phyloP scores from a whole-genome alignment of 2,797 vertebrate genomes.

The Tachyglossus aculeatus region DNA sequence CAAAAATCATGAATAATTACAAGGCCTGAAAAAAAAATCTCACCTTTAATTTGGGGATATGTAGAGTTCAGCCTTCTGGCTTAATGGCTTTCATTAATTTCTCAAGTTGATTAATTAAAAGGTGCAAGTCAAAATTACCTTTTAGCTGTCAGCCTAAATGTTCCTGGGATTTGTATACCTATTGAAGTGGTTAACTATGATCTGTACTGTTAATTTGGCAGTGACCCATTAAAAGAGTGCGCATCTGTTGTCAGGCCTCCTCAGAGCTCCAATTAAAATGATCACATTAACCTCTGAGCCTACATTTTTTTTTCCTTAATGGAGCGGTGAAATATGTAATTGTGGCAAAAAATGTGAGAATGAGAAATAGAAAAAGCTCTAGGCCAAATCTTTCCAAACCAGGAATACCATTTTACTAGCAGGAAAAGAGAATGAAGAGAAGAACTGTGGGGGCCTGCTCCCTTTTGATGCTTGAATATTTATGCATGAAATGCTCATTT shows the following conservation, averaged over 20 bases:
- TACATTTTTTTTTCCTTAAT: slow-evolving; percentile 22
- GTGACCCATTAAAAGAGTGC: slow-evolving; percentile 44
- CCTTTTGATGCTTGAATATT: too few species aligned
- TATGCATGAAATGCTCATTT: too few species aligned
- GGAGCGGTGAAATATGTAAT: slow-evolving; percentile 13
- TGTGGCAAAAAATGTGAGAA: slow-evolving; percentile 27
- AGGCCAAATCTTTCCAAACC: not conserved
- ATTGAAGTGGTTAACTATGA: slow-evolving; percentile 25
- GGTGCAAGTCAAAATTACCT: slow-evolving; percentile 30
- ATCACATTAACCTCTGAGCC: slow-evolving; percentile 46
- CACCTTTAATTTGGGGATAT: not conserved
- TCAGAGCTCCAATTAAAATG: slow-evolving; percentile 44
- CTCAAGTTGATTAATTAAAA: slow-evolving; percentile 26
- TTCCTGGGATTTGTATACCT: slow-evolving; percentile 30
- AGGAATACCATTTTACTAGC: too few species aligned
- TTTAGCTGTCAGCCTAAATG: slow-evolving; percentile 30
- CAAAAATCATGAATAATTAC: not conserved
- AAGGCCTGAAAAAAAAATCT: slow-evolving; percentile 2
- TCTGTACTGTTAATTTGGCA: slow-evolving; percentile 51
- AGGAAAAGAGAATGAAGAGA: too few species aligned
- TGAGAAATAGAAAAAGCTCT: not conserved
- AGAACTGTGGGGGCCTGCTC: too few species aligned
- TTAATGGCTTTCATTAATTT: slow-evolving; percentile 15
- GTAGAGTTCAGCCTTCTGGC: not conserved
- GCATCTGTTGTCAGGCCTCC: slow-evolving; percentile 40